Conservation (phyloP, 1,140 invertebrate species). For the Glossosoma conforme region DNA sequence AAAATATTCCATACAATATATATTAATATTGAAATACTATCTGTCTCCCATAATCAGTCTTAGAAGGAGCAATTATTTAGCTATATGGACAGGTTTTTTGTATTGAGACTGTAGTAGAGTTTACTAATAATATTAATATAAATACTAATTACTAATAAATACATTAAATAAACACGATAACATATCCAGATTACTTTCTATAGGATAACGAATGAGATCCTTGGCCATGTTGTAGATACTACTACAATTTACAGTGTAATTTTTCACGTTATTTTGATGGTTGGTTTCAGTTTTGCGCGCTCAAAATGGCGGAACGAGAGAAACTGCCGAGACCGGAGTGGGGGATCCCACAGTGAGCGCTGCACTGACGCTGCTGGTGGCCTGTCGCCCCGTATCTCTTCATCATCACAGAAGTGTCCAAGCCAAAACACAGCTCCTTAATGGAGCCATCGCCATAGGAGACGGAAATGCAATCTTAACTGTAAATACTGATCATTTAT, state of each 20-base stretch:
- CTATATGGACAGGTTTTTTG: too few species aligned
- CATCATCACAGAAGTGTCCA: conserved; percentile 51
- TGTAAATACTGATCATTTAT: conserved; percentile 39
- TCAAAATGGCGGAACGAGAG: conserved; percentile 15
- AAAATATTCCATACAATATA: too few species aligned
- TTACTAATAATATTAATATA: too few species aligned
- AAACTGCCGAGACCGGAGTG: neutral
- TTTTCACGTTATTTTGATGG: neutral
- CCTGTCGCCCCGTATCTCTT: conserved; percentile 47
- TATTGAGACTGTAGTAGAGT: too few species aligned
- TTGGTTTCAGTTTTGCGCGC: conserved; percentile 23
- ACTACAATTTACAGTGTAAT: conserved; percentile 2
- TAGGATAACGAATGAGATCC: too few species aligned
- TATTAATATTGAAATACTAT: too few species aligned
- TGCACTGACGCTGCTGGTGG: conserved; percentile 47
- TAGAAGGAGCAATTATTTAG: too few species aligned
- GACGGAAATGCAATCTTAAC: conserved; percentile 55
- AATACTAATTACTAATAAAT: too few species aligned
- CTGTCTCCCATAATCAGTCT: too few species aligned
- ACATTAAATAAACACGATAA: too few species aligned
- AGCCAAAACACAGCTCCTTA: conserved; percentile 54
- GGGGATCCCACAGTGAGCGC: conserved; percentile 34
- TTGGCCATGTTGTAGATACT: neutral
- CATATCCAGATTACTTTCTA: too few species aligned
- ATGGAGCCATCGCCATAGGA: conserved; percentile 49